Evolutionary conservation across 1,140 invertebrate genomes (phyloP), one percentile per base, ranked within the genome.

Genomic region (Latrodectus geometricus): DNA sequence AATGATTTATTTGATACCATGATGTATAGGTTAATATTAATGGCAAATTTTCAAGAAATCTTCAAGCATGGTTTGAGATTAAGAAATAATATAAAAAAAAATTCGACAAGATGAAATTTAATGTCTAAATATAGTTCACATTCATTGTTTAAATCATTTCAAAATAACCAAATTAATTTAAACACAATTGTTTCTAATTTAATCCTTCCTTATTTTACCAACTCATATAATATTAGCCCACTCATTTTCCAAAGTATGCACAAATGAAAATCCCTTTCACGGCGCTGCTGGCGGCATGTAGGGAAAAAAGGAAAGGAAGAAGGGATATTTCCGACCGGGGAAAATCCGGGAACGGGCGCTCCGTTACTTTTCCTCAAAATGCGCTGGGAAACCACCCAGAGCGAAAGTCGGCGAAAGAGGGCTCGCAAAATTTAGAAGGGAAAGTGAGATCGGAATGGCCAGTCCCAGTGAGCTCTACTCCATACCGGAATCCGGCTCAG

Each of bases 401-500:
- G 54, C 54, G 17, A 17, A 61, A 11, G 11, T 17, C 54, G 54
- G 3, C 17, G 54, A 11, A 11, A 17, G 54, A 61, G 11, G 54
- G 17, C 49, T 48, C 52, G 49, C 54, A 11, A 12, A 61, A 15
- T 65, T 9, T 17, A 35, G 74, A 15, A 48, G 77, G 77, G 54
- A 61, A 11, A 12, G 61, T 56, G 15, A 21, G n/a, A 35, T 35
- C 77, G 77, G 8, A 65, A 79, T 79, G 77, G 61, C 77, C 77
- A 56, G n/a, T 49, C n/a, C 76, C 12, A 68, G 15, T 23, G 79
- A 81, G 21, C 79, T 56, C 68, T 70, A 52, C 12, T 70, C 79
- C 21, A 81, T 70, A 15, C 48, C 48, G 65, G 68, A 81, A 17
- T 9, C 52, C 21, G 56, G 76, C 56, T 66, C 76, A 35, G 61